A percentile compares a stretch with the other conserved stretches of the same genome.
These are phyloP conservation scores for Cardiocondyla obscurior DNA, from an alignment of 1,140 invertebrate species.

Conservation along the genomic window DNA sequence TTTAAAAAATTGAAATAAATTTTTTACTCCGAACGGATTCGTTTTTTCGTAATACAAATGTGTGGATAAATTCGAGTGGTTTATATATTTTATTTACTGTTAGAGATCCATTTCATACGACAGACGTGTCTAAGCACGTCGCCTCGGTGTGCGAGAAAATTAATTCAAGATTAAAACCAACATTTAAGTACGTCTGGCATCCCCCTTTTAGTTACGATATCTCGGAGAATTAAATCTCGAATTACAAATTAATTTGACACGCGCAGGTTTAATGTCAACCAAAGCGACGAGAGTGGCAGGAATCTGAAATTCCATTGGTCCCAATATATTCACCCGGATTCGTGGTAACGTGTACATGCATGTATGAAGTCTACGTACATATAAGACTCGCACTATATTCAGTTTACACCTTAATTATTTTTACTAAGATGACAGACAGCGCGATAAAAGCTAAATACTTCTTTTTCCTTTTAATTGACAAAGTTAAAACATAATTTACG, in stretches of 20 bases:
- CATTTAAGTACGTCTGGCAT: neutral
- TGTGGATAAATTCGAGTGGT: neutral
- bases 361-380: neutral
- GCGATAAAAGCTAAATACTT: neutral
- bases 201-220: neutral
- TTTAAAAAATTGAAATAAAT: neutral
- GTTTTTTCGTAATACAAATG: neutral
- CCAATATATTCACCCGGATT: conserved; percentile 11
- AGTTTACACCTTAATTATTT: conserved; percentile 31
- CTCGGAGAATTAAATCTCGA: conserved; percentile 44
- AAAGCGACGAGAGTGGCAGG: conserved; percentile 26
- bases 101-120: neutral
- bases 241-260: conserved; percentile 54
- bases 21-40: neutral
- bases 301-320: conserved; percentile 55
- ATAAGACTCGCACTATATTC: neutral
- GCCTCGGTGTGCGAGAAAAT: conserved; percentile 16
- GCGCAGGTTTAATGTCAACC: conserved; percentile 38
- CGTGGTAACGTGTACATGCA: neutral
- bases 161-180: conserved; percentile 51
- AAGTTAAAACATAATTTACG: neutral
- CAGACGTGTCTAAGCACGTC: conserved; percentile 2
- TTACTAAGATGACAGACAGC: neutral
- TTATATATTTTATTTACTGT: neutral
- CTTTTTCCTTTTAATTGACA: neutral